A percentile compares a stretch with the other conserved stretches of the same genome.
phyloP scores from a whole-genome alignment of 2,797 vertebrate species.

The Euthynnus affinis region DNA sequence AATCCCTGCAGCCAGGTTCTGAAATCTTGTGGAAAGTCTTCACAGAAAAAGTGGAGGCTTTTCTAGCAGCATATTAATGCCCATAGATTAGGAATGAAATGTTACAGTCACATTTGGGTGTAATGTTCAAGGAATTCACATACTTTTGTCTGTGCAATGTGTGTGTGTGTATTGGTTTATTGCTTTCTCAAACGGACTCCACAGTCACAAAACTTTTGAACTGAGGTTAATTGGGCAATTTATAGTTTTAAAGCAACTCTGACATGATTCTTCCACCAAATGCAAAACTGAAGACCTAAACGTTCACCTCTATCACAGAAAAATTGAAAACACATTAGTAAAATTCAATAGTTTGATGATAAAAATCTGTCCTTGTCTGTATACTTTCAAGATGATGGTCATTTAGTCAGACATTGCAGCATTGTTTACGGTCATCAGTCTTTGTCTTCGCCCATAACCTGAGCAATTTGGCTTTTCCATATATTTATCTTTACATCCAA shows the following conservation, averaged over 20 bases:
- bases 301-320: no score
- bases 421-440: background rate
- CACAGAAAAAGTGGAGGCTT: background rate
- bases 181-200: no score
- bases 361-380: background rate
- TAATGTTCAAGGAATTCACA: no score
- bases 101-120: no score
- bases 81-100: background rate
- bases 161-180: background rate
- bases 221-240: background rate
- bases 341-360: background rate
- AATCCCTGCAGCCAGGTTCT: no score
- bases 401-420: background rate
- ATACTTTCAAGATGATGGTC: background rate
- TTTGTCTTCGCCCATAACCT: background rate
- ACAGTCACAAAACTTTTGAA: background rate
- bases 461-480: constrained; percentile 2
- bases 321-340: background rate
- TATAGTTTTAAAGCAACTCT: background rate
- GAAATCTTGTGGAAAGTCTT: background rate
- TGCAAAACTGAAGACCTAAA: background rate
- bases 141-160: background rate
- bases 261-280: background rate
- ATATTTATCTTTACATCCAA: constrained; percentile 26
- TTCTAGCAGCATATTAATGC: no score